Base-by-base conservation (phyloP, 2,888 invertebrate genomes). In the Ectemnius cavifrons region DNA sequence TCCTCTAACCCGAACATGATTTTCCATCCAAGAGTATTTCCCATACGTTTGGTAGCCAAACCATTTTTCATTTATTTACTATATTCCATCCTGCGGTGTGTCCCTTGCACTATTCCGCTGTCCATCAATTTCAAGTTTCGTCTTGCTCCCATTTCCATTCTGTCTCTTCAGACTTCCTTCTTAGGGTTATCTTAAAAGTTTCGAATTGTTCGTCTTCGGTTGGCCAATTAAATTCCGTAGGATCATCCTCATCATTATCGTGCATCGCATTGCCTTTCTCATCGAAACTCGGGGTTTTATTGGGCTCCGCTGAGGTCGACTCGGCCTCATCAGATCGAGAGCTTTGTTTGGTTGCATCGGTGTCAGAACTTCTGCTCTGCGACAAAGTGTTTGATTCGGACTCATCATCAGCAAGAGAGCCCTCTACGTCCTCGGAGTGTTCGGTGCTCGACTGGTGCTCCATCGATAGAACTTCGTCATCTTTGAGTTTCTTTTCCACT, bases 111-210 rank as follows among this genome's bases (percentile, higher is more conserved):
- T 59, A 52, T 27, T 58, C 37, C 57, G 20, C 56, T 60, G 56
- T 8, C 27, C 61, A 16, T 20, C 28, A 57, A 46, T 23, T 73
- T 89, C 88, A 88, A 74, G 87, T 88, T 63, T 88, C 85, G 46
- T 86, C 86, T 66, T 84, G 80, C 28, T 88, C 85, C 85, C 85
- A 87, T 8, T 82, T 75, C 85, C 85, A 85, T 71, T 82, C 83
- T 23, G 81, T 75, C 63, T 89, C 86, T 14, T 87, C 85, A 23
- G 86, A 86, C 47, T 82, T 83, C 28, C 85, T 79, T 49, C 80
- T 83, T 47, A 62, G 56, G 4, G 71, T 75, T 62, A 74, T 71
- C 46, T 60, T 78, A 47, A 73, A 63, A 64, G 58, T 71, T 47
- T 77, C 78, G 4, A 79, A 78, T 60, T 81, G 83, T 61, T 87